Base-by-base conservation (phyloP, 2,113 vertebrate species). In the Calidris pygmaea region DNA sequence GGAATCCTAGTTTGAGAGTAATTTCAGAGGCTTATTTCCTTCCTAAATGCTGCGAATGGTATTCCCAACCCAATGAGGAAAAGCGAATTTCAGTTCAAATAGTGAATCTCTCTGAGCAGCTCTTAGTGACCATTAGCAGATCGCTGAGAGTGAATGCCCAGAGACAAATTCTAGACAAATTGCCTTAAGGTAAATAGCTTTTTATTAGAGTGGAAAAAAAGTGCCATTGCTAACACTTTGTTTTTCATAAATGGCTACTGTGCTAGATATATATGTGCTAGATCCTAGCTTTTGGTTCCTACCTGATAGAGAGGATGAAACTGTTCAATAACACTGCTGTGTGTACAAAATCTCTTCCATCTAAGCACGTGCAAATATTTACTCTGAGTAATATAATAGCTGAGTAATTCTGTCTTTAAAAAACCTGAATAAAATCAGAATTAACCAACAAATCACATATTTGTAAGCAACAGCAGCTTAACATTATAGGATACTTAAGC, bases 231-330 rank as follows among this genome's bases (percentile, higher is more conserved):
- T 90, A 81, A 89, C 71, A 75, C 39, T 52, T 45, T 12, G 6
- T 19, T 89, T 93, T 83, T 86, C 8, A 39, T n/a, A 3, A 87
- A 27, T 23, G 73, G 29, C 39, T 67, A 58, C 55, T 55, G 15
- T 48, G 34, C 32, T 89, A 55, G 32, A 74, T 14, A 52, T 8
- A 4, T 32, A 26, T 3, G 0, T 73, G 71, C 18, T 34, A 77
- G 32, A 79, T 45, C 55, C 59, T 26, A 71, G 41, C 14, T 53
- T 89, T 81, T 92, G 37, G 13, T 82, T 96, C 87, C 24, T 97
- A 98, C 98, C 97, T 98, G 98, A 91, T 97, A 98, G 56, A 98
- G 82, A 85, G 97, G 97, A 96, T 98, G 98, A 85, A 98, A 95
- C 45, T 97, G 96, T 75, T 98, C 97, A 87, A 96, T 95, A 87